phyloP scores from a whole-genome alignment of 2,888 invertebrate genomes.

The Clunio marinus region DNA sequence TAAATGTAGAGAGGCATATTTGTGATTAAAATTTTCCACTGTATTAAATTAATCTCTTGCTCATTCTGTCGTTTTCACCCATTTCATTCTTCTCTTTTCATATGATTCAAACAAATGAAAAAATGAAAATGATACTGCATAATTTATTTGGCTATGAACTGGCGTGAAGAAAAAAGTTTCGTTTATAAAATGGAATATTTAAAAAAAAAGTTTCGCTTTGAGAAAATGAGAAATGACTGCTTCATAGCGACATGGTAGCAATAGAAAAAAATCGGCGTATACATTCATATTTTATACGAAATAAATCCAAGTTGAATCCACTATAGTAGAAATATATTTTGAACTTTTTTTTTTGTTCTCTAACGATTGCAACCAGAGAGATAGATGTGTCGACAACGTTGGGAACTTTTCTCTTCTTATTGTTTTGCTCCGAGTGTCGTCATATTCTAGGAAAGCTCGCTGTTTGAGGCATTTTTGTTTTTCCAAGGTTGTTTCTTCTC shows the following conservation, averaged over 20 bases:
- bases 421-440: no score
- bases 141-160: conserved; percentile 2
- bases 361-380: no score
- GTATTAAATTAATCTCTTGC: conserved; percentile 32
- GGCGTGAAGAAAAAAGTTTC: background rate
- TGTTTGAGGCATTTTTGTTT: no score
- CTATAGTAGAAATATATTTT: background rate
- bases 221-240: conserved; percentile 10
- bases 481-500: no score
- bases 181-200: background rate
- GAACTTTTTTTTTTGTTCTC: background rate
- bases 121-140: conserved; percentile 7
- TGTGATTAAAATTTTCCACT: conserved; percentile 38
- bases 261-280: background rate
- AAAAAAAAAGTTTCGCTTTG: conserved; percentile 1
- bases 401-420: no score
- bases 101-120: background rate
- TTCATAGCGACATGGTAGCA: conserved; percentile 1
- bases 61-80: background rate
- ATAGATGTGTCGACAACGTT: no score
- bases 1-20: conserved; percentile 12
- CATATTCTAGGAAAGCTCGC: no score
- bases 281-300: conserved; percentile 4
- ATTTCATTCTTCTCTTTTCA: background rate
- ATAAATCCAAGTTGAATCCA: conserved; percentile 3